A percentile compares a stretch with the other conserved stretches of the same genome.
Evolutionary conservation across 2,888 invertebrate species (phyloP).

Genomic region (Catocala sponsa): DNA sequence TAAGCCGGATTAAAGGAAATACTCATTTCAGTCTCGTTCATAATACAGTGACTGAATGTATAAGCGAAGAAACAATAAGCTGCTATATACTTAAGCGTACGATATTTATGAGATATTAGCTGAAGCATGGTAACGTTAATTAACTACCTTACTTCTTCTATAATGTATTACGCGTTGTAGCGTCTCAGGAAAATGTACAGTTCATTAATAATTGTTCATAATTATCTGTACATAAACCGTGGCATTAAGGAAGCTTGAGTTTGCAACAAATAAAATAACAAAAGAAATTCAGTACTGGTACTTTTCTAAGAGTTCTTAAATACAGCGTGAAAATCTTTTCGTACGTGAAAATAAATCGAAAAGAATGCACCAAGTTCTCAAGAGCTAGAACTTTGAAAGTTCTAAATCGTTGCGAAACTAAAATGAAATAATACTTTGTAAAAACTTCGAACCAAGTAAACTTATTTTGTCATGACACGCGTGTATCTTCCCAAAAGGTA

Average conservation of each 20-base stretch:
- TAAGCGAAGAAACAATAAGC: conserved; percentile 33
- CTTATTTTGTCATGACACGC: neutral
- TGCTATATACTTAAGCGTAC: conserved; percentile 9
- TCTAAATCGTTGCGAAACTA: neutral
- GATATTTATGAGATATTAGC: conserved; percentile 39
- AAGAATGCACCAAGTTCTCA: conserved; percentile 9
- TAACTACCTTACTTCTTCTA: conserved; percentile 11
- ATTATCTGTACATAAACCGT: neutral
- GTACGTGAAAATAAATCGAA: conserved; percentile 11
- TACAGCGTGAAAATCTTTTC: conserved; percentile 10
- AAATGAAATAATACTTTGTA: conserved; percentile 6
- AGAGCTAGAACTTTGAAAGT: conserved; percentile 6
- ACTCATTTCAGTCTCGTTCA: conserved; percentile 70
- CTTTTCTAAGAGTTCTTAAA: conserved; percentile 11
- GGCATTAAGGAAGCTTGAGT: neutral
- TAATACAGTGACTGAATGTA: conserved; percentile 64
- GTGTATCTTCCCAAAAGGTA: no score
- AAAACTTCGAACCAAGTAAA: neutral
- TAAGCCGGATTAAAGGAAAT: conserved; percentile 74
- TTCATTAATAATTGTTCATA: neutral
- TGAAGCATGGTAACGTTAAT: conserved; percentile 24
- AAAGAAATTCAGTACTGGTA: conserved; percentile 7
- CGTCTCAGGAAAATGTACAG: neutral
- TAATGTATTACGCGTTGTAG: neutral
- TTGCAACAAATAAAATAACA: conserved; percentile 6